Base-by-base conservation (phyloP, 2,888 invertebrate species). In the Elysia crispata region DNA sequence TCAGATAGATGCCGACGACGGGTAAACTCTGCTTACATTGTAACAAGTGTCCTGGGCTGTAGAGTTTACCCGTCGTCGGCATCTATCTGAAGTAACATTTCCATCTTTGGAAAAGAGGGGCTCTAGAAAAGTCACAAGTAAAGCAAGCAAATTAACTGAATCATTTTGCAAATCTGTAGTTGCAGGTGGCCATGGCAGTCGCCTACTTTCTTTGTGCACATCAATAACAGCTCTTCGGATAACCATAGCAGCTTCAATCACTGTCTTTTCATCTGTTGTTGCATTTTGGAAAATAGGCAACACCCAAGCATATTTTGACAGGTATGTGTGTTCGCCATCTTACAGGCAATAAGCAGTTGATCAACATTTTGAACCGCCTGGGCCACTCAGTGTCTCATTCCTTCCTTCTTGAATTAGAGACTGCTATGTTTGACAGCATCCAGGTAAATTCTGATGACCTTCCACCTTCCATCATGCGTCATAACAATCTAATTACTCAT, bases 301-400 rank as follows among this genome's bases (percentile, higher is more conserved):
- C 83, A 76, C 81, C 82, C 15, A 80, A 82, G 57, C 78, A 81
- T 54, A 67, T 82, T 23, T 31, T 73, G 0, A 41, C 84, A 15
- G 75, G 80, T 73, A 85, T 82, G 82, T 73, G 82, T 11, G 15
- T 84, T 1, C 41, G 83, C 18, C 82, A 84, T 78, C 30, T 81
- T 0, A 84, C 84, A 13, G 85, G 85, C 0, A 85, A 54, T 80
- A 76, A 83, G 30, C 82, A 84, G 67, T 28, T 84, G n/a, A 57
- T 82, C 13, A 83, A 81, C 0, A 41, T n/a, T 28, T 73, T 85
- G 0, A 83, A 83, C 69, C 67, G 79, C 0, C 81, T 69, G 72
- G 83, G 84, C 15, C 81, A 84, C 69, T 66, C 69, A 18, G 76
- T 74, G 28, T 83, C 82, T 74, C 81, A 82, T 60, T 67, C 77